phyloP scores from a whole-genome alignment of 2,797 vertebrate genomes.

The Etheostoma perlongum region DNA sequence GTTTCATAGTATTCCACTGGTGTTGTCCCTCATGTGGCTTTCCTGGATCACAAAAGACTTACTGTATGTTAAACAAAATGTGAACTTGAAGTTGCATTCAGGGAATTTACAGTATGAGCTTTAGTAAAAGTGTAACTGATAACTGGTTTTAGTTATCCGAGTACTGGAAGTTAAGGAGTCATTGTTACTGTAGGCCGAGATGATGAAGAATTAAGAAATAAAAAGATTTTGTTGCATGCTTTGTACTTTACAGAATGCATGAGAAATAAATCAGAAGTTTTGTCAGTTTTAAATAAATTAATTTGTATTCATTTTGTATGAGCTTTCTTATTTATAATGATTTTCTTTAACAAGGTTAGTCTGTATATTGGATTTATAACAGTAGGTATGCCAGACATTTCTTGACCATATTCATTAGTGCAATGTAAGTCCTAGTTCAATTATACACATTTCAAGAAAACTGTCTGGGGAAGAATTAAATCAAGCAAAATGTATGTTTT shows the following conservation, averaged over 20 bases:
- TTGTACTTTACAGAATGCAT: constrained; percentile 61
- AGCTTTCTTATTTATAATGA: background rate
- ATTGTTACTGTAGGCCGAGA: constrained; percentile 20
- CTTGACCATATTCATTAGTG: background rate
- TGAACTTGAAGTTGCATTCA: constrained; percentile 49
- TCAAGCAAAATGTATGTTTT: too few relatives aligned
- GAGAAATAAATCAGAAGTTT: constrained; percentile 47
- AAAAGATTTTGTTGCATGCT: constrained; percentile 58
- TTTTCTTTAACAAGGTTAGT: too few relatives aligned
- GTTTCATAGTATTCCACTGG: constrained; percentile 35
- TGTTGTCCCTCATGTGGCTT: constrained; percentile 24
- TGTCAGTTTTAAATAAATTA: constrained; percentile 61
- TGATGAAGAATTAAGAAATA: constrained; percentile 1
- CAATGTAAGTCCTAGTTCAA: background rate
- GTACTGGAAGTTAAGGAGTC: background rate
- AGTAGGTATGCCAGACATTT: background rate
- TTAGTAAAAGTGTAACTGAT: constrained; percentile 10
- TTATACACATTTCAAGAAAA: background rate
- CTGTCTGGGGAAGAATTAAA: background rate
- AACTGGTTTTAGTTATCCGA: constrained; percentile 15
- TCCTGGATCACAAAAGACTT: constrained; percentile 22
- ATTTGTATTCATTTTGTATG: constrained; percentile 51
- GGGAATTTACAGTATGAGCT: constrained; percentile 45
- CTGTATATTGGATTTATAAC: too few relatives aligned
- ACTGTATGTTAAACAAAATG: constrained; percentile 38